Evolutionary conservation across 2,888 invertebrate species (phyloP), one percentile per base, ranked within the genome.

Genomic region (Ichneumon xanthorius): DNA sequence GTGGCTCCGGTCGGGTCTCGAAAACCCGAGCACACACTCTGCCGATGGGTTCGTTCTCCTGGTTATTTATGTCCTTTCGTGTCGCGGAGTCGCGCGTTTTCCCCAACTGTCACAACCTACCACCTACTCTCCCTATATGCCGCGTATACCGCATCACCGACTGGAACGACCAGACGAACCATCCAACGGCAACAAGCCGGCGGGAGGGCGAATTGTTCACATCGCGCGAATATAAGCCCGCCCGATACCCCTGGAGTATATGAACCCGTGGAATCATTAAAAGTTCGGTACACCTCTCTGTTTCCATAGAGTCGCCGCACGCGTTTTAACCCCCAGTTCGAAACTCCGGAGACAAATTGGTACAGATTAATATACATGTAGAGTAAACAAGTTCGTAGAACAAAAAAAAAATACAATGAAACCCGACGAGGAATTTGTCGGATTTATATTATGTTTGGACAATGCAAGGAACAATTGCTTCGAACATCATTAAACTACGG

Each of bases 1-100:
- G 45, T 71, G 40, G 48, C 48, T 30, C 78, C 19, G 53, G 71
- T 26, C 67, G 72, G 65, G 63, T 45, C 53, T 37, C 50, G 33
- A 84, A 75, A 75, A 72, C 9, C 55, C 72, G 58, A 37, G 40
- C 53, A 48, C 79, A 86, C 84, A 63, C 68, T 61, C 63, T 33
- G 83, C 76, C 73, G 67, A 53, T 76, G 82, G 83, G 63, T 83
- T 75, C 76, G 79, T 84, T 86, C 72, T 82, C 80, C 71, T 61
- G 80, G 82, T 82, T 87, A 87, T 87, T 87, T 84, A 84, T 86
- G 80, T 84, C 78, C 76, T 68, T 84, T 84, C 55, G 87, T 77
- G 48, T 37, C 33, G 63, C 53, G 70, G 45, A 40, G 53, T 65
- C 45, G 37, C 55, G 58, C 63, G 71, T 80, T 86, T 81, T 84